Base-by-base conservation (phyloP, 2,113 vertebrate species). In the Calidris pugnax region DNA sequence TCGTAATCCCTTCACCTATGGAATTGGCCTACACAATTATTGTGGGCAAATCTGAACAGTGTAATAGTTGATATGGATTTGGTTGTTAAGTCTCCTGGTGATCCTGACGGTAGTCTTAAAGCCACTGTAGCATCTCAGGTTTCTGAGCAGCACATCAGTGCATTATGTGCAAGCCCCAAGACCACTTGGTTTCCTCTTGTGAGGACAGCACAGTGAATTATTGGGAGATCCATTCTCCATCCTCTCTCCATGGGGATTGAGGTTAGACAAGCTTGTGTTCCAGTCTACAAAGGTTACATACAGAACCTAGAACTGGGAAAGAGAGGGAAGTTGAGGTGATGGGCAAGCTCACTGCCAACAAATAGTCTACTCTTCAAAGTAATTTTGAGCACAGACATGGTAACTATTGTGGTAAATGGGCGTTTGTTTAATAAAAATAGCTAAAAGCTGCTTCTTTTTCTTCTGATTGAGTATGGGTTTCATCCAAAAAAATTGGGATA, bases 111-210 rank as follows among this genome's bases (percentile, higher is more conserved):
- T 13, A 17, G 41, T 41, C 60, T 68, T 37, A 27, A 12, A 32
- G 57, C n/a, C 2, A 0, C 4, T 6, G 30, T 33, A 47, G 41
- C 53, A 56, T 16, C 59, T 67, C 35, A 3, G 18, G 60, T 63
- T 68, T 84, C 4, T 1, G 53, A 62, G 59, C 32, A 15, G 33
- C 4, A 0, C 13, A 0, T 75, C 16, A 32, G 13, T 13, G 33
- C 27, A 13, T 43, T 59, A 48, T 27, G 12, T 35, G 57, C 43
- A 22, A 64, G 74, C 50, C 55, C 37, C 4, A 23, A 51, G 37
- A 53, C 16, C 0, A 1, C 27, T 79, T 1, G 0, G 11, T 41
- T 84, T 69, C 33, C 21, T 68, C 24, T 15, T 24, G 24, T 1
- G 4, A 50, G 37, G 33, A 57, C 43, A 39, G 7, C 28, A 4